phyloP scores from a whole-genome alignment of 2,888 invertebrate genomes.

The Hoplodrina blanda region DNA sequence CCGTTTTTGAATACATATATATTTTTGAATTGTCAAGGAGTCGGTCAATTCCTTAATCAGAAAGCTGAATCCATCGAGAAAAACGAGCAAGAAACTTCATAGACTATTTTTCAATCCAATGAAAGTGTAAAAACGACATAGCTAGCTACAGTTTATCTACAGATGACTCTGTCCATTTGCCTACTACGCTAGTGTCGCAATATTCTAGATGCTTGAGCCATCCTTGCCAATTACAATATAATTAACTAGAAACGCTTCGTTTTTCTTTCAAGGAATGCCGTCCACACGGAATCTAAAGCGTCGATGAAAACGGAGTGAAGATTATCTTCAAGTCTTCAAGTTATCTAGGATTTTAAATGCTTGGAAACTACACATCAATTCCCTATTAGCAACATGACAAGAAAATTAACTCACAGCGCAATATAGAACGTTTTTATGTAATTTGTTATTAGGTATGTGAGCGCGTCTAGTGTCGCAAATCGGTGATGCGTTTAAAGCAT shows the following conservation, averaged over 20 bases:
- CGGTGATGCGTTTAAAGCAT: constrained; percentile 49
- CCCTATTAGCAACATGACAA: constrained; percentile 70
- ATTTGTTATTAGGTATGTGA: constrained; percentile 62
- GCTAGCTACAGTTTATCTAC: background rate
- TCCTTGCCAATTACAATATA: constrained; percentile 62
- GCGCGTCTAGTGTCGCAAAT: constrained; percentile 50
- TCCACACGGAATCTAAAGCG: constrained; percentile 62
- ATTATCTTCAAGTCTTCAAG: constrained; percentile 60
- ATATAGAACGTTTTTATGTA: constrained; percentile 61
- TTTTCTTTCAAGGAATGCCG: constrained; percentile 60
- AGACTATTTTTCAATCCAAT: background rate
- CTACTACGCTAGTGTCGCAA: constrained; percentile 39
- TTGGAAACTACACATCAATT: constrained; percentile 70
- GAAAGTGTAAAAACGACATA: constrained; percentile 6
- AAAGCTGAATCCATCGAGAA: too few species aligned
- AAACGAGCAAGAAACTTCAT: background rate
- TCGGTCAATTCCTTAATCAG: too few species aligned
- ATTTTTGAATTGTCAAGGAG: too few species aligned
- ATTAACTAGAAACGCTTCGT: constrained; percentile 50
- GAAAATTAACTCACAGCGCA: constrained; percentile 67
- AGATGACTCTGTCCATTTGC: constrained; percentile 42
- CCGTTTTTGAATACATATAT: too few species aligned
- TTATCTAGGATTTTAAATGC: constrained; percentile 66
- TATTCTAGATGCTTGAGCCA: constrained; percentile 41
- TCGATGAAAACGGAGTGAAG: constrained; percentile 66